Evolutionary conservation across 2,113 vertebrate species (phyloP).

Genomic region (Mus musculus): DNA sequence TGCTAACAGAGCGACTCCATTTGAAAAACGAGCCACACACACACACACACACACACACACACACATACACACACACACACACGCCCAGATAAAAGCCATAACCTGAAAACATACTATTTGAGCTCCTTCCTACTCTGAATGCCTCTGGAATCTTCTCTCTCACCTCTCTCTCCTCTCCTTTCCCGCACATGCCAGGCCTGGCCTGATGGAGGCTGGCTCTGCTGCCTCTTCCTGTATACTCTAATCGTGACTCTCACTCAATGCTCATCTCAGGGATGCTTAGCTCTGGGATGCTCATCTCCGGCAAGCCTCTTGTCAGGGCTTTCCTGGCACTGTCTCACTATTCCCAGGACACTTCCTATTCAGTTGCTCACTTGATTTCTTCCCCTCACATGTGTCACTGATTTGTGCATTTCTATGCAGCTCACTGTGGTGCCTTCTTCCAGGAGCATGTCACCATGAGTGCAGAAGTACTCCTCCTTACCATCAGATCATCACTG

Average conservation of each 20-base stretch:
- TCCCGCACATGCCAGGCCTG: background rate
- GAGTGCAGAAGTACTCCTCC: background rate
- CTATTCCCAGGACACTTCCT: background rate
- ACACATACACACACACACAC: background rate
- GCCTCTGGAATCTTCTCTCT: background rate
- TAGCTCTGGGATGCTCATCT: too few species aligned
- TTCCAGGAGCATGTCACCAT: background rate
- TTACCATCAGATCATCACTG: background rate
- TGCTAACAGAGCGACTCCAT: background rate
- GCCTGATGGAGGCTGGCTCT: background rate
- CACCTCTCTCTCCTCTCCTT: background rate
- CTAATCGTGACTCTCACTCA: too few species aligned
- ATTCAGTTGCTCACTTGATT: background rate
- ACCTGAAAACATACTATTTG: background rate
- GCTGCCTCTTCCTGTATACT: background rate
- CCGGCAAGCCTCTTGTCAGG: background rate
- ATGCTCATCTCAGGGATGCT: too few species aligned
- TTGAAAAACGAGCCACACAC: background rate
- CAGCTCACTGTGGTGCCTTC: background rate
- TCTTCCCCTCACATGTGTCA: background rate
- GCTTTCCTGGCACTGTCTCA: background rate
- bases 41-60: background rate
- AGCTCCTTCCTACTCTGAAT: background rate
- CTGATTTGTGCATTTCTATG: background rate
- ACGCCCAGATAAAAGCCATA: background rate